Percentiles rank a stretch among this genome's conserved stretches.
These are phyloP conservation scores for Bubo blakistoni DNA, from an alignment of 2,113 vertebrate species.

Conservation along the genomic window DNA sequence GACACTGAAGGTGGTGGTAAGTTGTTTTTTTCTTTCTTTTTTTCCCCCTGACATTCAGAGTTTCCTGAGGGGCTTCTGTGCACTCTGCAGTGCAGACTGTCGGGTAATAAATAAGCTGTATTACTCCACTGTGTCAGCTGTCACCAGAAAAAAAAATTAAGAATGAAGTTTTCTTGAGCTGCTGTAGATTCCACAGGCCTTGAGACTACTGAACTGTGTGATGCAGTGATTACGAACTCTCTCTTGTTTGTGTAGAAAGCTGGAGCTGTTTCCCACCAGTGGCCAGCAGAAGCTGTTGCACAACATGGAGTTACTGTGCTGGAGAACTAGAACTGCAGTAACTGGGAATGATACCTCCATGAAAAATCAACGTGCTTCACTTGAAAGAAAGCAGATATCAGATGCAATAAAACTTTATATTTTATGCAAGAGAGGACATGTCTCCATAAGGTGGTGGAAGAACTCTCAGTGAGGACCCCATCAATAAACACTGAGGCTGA, in stretches of 20 bases:
- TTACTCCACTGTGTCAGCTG: neutral
- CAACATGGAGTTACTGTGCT: neutral
- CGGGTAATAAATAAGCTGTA: neutral
- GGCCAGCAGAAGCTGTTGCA: neutral
- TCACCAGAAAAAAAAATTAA: neutral
- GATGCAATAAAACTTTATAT: neutral
- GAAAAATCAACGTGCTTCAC: neutral
- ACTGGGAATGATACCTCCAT: neutral
- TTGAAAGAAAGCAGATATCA: neutral
- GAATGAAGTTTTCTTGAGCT: neutral
- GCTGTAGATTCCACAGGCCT: neutral
- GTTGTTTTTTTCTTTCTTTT: neutral
- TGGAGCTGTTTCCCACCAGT: neutral
- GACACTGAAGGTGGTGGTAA: neutral
- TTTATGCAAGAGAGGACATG: neutral
- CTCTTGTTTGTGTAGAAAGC: neutral
- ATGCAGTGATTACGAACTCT: neutral
- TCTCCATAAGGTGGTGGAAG: neutral
- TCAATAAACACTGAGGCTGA: neutral
- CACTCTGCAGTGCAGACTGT: neutral
- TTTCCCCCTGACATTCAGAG: neutral
- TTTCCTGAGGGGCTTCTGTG: neutral
- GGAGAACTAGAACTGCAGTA: neutral
- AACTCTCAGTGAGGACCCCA: neutral
- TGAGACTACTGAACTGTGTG: neutral